These are phyloP conservation scores for Bembecia ichneumoniformis DNA, from an alignment of 2,888 invertebrate genomes.

Conservation along the genomic window DNA sequence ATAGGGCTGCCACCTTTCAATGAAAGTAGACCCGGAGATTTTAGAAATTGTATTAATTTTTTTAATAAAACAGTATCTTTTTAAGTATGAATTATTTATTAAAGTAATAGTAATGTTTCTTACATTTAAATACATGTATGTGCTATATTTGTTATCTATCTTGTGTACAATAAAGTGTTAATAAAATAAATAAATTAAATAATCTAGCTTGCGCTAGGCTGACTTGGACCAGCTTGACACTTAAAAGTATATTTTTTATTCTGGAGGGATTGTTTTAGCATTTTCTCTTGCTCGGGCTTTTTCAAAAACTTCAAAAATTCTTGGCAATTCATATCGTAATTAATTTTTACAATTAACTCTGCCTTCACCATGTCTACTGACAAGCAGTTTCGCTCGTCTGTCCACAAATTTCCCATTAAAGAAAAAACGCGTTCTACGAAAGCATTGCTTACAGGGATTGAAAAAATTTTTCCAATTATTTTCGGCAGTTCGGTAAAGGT, in stretches of 20 bases:
- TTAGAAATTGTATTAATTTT: too few species aligned
- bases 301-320: slow-evolving; percentile 8
- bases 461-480: slow-evolving; percentile 1
- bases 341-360: slow-evolving; percentile 8
- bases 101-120: too few species aligned
- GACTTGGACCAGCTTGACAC: slow-evolving; percentile 7
- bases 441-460: slow-evolving; percentile 3
- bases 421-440: slow-evolving; percentile 6
- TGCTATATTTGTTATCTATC: too few species aligned
- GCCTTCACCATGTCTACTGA: too few species aligned
- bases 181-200: too few species aligned
- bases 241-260: slow-evolving; percentile 9
- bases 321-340: slow-evolving; percentile 10
- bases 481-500: slow-evolving; percentile 2
- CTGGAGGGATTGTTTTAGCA: slow-evolving; percentile 7
- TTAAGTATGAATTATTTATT: too few species aligned
- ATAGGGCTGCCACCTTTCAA: too few species aligned
- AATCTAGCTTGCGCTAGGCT: too few species aligned
- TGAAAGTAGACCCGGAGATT: too few species aligned
- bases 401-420: slow-evolving; percentile 9
- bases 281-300: slow-evolving; percentile 8
- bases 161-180: too few species aligned
- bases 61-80: too few species aligned
- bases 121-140: too few species aligned
- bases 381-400: slow-evolving; percentile 8